Evolutionary conservation across 2,888 invertebrate genomes (phyloP), one percentile per base, ranked within the genome.

Genomic region (Chouioia cunea): DNA sequence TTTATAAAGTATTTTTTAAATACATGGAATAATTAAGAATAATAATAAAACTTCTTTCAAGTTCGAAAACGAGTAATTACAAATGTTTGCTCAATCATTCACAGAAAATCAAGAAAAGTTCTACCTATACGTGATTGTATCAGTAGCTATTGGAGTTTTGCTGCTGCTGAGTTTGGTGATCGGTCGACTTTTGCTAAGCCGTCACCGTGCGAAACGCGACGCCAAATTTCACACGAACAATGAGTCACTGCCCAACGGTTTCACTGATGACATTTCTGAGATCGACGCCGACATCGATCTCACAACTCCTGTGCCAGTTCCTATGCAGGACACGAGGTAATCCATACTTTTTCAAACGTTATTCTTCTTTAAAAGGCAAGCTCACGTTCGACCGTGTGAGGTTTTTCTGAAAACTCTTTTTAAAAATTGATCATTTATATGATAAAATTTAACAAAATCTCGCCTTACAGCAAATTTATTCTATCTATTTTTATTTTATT

Each of bases 211-310:
- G 36, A 89, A 90, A 74, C 89, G 90, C 71, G 91, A 89, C 22
- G 87, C 90, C 22, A 92, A 93, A 86, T 92, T 92, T 72, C 89
- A 89, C 75, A 90, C 92, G 60, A 91, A 92, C 74, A 92, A 93
- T 73, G 92, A 93, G 54, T 90, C 93, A 76, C 88, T 93, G 70
- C 93, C 93, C 15, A 93, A 93, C 82, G 93, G 93, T 70, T 94
- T 95, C 86, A 92, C 91, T 77, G 95, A 95, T 87, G 94, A 94
- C 85, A 93, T 95, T 86, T 94, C 94, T 78, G 95, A 95, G 87
- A 91, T 93, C 52, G 93, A 93, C 85, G 93, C 92, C 56, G 93
- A 93, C 79, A 93, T 93, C 70, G 93, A 92, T 82, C 89, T 93
- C 75, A 91, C 91, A 59, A 91, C 91, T 44, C 90, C 92, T 2